These are phyloP conservation scores for Campopleginae sp. DNA, from an alignment of 2,888 invertebrate genomes.

Conservation along the genomic window DNA sequence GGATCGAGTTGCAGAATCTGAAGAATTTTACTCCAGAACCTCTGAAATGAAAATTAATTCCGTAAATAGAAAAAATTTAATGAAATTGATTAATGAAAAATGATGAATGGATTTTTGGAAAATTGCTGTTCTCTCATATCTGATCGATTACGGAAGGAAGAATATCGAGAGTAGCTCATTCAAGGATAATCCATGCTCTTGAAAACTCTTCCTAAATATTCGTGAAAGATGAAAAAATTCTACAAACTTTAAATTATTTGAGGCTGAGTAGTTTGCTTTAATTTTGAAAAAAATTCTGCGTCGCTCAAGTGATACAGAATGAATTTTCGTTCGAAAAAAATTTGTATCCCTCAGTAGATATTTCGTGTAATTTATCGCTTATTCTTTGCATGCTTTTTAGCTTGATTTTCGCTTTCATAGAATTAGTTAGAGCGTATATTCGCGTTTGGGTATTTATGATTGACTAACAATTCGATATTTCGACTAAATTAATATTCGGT, in stretches of 20 bases:
- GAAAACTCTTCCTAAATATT: background rate
- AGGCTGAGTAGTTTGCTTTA: background rate
- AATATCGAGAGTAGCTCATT: background rate
- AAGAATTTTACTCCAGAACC: no score
- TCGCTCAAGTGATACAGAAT: background rate
- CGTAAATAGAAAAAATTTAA: background rate
- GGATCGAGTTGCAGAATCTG: no score
- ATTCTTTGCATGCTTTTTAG: constrained; percentile 68
- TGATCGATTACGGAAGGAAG: background rate
- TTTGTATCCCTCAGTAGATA: background rate
- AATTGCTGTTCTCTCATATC: background rate
- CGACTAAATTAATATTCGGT: constrained; percentile 19
- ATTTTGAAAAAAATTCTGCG: background rate
- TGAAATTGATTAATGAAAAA: no score
- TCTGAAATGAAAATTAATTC: no score
- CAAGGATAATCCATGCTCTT: background rate
- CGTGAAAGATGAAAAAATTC: background rate
- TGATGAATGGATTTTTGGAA: background rate
- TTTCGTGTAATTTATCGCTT: constrained; percentile 55
- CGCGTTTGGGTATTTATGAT: background rate
- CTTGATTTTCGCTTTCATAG: constrained; percentile 62
- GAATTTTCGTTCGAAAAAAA: constrained; percentile 6
- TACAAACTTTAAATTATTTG: background rate
- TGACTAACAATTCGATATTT: constrained; percentile 30
- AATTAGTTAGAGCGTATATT: constrained; percentile 25